A percentile compares a stretch with the other conserved stretches of the same genome.
phyloP scores from a whole-genome alignment of 2,113 vertebrate species.

The Eidolon helvum region DNA sequence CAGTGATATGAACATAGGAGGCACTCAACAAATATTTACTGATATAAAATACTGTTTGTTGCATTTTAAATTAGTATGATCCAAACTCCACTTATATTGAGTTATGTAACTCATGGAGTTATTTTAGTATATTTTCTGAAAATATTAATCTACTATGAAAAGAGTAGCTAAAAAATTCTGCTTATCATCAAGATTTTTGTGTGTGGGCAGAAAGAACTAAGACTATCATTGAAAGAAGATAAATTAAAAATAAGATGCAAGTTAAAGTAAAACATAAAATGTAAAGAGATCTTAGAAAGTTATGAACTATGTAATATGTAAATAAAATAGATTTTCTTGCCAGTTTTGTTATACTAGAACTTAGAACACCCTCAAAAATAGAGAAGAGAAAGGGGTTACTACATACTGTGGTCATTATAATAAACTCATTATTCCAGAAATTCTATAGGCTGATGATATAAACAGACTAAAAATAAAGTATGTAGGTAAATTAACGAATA shows the following conservation, averaged over 20 bases:
- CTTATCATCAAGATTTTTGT: neutral
- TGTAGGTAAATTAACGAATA: neutral
- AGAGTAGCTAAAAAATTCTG: neutral
- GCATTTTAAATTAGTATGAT: neutral
- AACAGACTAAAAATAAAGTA: neutral
- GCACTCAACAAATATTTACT: slow-evolving; percentile 24
- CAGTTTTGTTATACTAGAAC: neutral
- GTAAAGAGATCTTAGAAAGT: neutral
- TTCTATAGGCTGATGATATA: neutral
- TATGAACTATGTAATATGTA: neutral
- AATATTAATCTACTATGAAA: neutral
- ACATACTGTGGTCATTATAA: neutral
- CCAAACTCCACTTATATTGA: neutral
- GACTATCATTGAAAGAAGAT: neutral
- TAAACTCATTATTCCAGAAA: neutral
- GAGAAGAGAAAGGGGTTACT: neutral
- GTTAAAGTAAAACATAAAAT: neutral
- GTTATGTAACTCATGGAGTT: neutral
- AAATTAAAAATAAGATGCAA: neutral
- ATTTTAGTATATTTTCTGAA: slow-evolving; percentile 31
- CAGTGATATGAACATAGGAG: neutral
- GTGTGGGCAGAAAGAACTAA: neutral
- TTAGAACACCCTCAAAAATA: neutral
- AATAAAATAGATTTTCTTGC: neutral
- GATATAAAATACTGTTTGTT: neutral